phyloP scores from a whole-genome alignment of 2,888 invertebrate species.

The Ectemnius lituratus region DNA sequence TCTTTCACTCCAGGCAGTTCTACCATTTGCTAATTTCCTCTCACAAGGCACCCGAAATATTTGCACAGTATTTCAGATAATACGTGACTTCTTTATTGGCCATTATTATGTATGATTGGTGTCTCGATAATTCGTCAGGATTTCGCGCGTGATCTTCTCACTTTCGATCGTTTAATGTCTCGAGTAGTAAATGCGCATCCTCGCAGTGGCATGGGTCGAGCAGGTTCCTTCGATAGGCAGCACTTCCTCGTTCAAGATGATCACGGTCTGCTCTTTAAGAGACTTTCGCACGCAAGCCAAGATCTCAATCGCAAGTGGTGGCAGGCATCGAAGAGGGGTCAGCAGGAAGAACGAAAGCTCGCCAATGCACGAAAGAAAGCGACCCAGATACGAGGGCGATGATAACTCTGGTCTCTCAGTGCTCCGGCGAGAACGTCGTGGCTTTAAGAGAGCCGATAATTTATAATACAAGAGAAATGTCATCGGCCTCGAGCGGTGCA shows the following conservation, averaged over 20 bases:
- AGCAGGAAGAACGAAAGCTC: conserved; percentile 8
- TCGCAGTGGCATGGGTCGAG: too few relatives aligned
- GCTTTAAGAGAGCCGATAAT: too few relatives aligned
- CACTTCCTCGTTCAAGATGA: conserved; percentile 55
- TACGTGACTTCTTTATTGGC: too few relatives aligned
- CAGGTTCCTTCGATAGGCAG: conserved; percentile 39
- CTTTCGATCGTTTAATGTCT: too few relatives aligned
- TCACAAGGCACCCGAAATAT: conserved; percentile 13
- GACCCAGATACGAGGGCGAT: too few relatives aligned
- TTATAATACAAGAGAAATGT: background rate
- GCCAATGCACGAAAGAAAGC: conserved; percentile 4
- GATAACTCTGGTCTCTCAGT: too few relatives aligned
- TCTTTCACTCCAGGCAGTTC: background rate
- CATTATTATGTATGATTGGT: too few relatives aligned
- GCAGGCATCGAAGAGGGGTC: conserved; percentile 9
- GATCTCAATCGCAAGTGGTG: conserved; percentile 32
- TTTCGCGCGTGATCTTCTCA: too few relatives aligned
- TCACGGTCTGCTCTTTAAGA: conserved; percentile 39
- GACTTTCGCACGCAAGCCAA: conserved; percentile 46
- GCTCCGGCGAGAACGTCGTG: too few relatives aligned
- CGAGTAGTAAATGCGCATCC: too few relatives aligned
- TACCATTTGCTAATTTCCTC: background rate
- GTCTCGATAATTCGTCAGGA: too few relatives aligned
- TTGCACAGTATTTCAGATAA: background rate
- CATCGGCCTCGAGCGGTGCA: background rate